Base-by-base conservation (phyloP, 2,888 invertebrate species). In the Diplolepis rosae region DNA sequence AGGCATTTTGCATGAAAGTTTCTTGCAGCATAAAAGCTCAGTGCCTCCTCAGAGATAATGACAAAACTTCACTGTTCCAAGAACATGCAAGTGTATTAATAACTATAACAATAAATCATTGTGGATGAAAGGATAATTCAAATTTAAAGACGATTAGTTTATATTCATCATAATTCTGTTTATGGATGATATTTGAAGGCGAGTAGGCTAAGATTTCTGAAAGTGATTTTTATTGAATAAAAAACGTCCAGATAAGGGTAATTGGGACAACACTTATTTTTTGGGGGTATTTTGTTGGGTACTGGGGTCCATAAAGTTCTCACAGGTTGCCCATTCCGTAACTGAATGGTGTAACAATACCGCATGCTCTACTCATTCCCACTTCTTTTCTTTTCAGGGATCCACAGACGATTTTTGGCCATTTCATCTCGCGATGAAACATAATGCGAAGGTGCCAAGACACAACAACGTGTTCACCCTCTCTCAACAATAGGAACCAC, bases 361-460 rank as follows among this genome's bases (percentile, higher is more conserved):
- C 67, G 65, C 72, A 61, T 73, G 69, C 70, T 76, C 76, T 68
- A 73, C 51, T 67, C 65, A 72, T 27, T n/a, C 54, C 65, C 45
- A 68, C 50, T 69, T 65, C 50, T 70, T 54, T 56, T 68, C 45
- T 48, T 69, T 51, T 39, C 66, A 70, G n/a, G 51, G 27, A 45
- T 65, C 52, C 68, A 50, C 65, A 52, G 54, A 73, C 74, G 69
- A 77, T 78, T 82, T 80, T 76, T 77, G 75, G 71, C 27, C 73
- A 76, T 75, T 77, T 82, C 78, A 79, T 79, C 77, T 70, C 71
- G 71, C 77, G 75, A 66, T 73, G 74, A 67, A 72, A 67, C 80
- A 77, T 74, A 79, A 79, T 83, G 74, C 77, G 69, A 76, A 75
- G 77, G 77, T 74, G 68, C 73, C 61, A 61, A 71, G 65, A 68